Conservation (phyloP, 2,113 vertebrate genomes). For the Nycticorax nycticorax region DNA sequence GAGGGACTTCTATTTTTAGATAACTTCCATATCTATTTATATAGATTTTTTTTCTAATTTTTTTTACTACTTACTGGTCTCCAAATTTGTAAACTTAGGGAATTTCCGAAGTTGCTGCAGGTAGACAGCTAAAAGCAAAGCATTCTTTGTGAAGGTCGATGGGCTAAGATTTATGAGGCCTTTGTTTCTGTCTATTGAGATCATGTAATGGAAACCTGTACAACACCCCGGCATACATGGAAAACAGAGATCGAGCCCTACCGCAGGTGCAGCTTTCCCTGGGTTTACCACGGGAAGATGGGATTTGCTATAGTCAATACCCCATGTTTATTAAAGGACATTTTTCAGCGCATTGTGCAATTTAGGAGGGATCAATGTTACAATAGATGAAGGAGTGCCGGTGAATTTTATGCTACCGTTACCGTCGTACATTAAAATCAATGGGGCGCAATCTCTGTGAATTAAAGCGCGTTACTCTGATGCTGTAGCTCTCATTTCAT, state of each 20-base stretch:
- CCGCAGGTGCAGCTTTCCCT: not conserved
- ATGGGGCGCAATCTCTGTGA: slow-evolving; percentile 70
- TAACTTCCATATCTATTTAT: not conserved
- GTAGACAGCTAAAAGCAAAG: not conserved
- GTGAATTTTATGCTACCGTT: slow-evolving; percentile 68
- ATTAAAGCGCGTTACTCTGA: slow-evolving; percentile 31
- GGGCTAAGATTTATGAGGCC: not conserved
- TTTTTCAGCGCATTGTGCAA: not conserved
- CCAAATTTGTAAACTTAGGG: not conserved
- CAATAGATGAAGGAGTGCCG: not conserved
- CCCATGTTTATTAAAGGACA: not conserved
- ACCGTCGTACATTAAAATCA: slow-evolving; percentile 66
- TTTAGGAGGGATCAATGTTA: slow-evolving; percentile 32
- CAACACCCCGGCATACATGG: not conserved
- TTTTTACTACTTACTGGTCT: not conserved
- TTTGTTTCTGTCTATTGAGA: not conserved
- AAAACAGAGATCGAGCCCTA: not conserved
- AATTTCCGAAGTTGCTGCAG: not conserved
- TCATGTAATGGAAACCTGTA: rapidly evolving
- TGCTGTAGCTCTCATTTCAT: slow-evolving; percentile 34
- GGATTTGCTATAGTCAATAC: not conserved
- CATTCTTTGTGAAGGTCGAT: rapidly evolving
- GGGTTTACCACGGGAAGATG: not conserved
- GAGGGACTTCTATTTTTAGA: not conserved
- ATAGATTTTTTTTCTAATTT: not conserved